Conservation (phyloP, 1,140 invertebrate species). For the Armadillidium nasatum region DNA sequence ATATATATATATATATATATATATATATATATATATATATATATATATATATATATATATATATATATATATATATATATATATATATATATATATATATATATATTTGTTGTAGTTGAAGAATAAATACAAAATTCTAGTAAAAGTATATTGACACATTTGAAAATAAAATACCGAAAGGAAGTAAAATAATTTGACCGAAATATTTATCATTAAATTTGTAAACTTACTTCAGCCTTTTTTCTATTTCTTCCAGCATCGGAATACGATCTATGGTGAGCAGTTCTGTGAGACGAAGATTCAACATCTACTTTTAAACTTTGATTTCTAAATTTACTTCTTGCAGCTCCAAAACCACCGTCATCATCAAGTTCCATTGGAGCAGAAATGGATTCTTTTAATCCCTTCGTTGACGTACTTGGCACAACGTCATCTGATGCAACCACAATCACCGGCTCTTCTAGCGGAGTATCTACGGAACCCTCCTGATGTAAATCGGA, state of each 20-base stretch:
- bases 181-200: no score
- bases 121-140: no score
- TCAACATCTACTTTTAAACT: constrained; percentile 1
- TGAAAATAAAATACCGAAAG: no score
- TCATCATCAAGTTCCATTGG: background rate
- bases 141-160: no score
- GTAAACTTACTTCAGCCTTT: background rate
- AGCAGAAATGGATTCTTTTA: background rate
- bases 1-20: no score
- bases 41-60: no score
- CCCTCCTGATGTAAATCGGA: background rate
- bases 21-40: no score
- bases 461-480: background rate
- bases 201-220: no score
- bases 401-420: background rate
- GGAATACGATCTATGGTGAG: background rate
- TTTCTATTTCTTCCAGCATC: background rate
- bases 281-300: background rate
- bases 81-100: no score
- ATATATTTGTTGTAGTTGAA: no score
- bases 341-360: background rate
- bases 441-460: background rate
- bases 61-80: no score
- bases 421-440: background rate
- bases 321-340: background rate